Base-by-base conservation (phyloP, 2,113 vertebrate species). In the Brienomyrus brachyistius region DNA sequence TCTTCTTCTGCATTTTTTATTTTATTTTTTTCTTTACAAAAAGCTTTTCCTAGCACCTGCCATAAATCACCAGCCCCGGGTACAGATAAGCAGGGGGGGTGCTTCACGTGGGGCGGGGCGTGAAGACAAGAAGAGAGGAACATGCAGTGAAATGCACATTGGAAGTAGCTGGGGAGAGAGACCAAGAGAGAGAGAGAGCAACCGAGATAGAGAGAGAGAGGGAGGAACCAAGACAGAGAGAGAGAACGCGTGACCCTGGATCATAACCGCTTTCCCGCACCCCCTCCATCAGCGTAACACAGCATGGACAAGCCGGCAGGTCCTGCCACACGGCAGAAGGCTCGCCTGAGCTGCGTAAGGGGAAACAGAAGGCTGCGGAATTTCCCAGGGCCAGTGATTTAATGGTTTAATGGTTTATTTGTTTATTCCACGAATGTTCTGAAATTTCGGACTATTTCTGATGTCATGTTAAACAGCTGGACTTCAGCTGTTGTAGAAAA, bases 241-340 rank as follows among this genome's bases (percentile, higher is more conserved):
- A 90, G 90, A 89, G 87, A 85, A 82, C 82, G 91, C 88, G 21
- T 31, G 77, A 45, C 27, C 27, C 48, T 86, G 89, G 88, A 90
- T 90, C 51, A 47, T 90, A 77, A 83, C 88, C 74, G 31, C 19
- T 52, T 0, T 45, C 50, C 48, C 59, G 48, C 89, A 90, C 86
- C 83, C 90, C 62, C 89, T 91, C 86, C 43, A 86, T 90, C 91
- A 85, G 70, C 10, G 56, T 59, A 89, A 86, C 66, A 66, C 88
- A 50, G 89, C 87, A 40, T 5, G 82, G 27, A 90, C 70, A 87
- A 0, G 47, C 50, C 48, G 48, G 88, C 52, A 66, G 50, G 54
- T 48, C 83, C 50, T 15, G 17, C 7, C 50, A 80, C 59, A 56
- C 70, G 15, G 31, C 23, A 27, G 21, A 87, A 31, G 6, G 9